phyloP scores from a whole-genome alignment of 2,888 invertebrate genomes.

The Empis livida region DNA sequence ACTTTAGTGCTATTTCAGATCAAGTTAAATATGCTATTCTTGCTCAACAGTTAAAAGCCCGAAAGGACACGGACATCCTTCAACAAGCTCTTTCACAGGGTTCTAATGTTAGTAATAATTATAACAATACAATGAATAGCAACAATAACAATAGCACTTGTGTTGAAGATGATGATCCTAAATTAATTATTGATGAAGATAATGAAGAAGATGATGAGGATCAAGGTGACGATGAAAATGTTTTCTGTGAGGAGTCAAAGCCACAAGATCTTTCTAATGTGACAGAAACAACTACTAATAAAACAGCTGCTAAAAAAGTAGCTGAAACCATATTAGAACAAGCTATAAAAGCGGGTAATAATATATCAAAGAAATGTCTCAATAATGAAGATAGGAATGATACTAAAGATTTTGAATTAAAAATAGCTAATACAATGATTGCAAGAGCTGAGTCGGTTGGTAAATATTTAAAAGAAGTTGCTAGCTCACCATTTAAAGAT shows the following conservation, averaged over 20 bases:
- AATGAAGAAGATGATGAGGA: slow-evolving; percentile 19
- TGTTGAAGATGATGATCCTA: slow-evolving; percentile 44
- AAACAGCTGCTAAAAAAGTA: slow-evolving; percentile 38
- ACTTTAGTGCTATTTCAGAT: slow-evolving; percentile 40
- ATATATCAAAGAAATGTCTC: slow-evolving; percentile 3
- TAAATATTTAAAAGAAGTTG: slow-evolving; percentile 31
- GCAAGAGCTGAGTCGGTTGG: slow-evolving; percentile 38
- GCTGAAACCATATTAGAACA: slow-evolving; percentile 46
- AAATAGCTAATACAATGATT: slow-evolving; percentile 44
- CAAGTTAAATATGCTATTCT: slow-evolving; percentile 64
- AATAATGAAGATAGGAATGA: slow-evolving; percentile 4
- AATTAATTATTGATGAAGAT: slow-evolving; percentile 35
- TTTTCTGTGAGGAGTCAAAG: slow-evolving; percentile 9
- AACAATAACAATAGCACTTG: slow-evolving; percentile 24
- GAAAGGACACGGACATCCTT: slow-evolving; percentile 33
- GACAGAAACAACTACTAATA: background rate
- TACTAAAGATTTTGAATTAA: slow-evolving; percentile 39
- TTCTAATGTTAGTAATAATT: slow-evolving; percentile 17
- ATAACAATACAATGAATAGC: slow-evolving; percentile 11
- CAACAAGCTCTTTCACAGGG: slow-evolving; percentile 33
- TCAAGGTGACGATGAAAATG: slow-evolving; percentile 34
- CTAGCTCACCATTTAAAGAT: slow-evolving; percentile 37
- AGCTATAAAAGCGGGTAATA: slow-evolving; percentile 30
- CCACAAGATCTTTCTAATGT: slow-evolving; percentile 5
- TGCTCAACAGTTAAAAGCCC: slow-evolving; percentile 61